phyloP scores from a whole-genome alignment of 1,140 invertebrate genomes.

The Aphaenogaster ashmeadi region DNA sequence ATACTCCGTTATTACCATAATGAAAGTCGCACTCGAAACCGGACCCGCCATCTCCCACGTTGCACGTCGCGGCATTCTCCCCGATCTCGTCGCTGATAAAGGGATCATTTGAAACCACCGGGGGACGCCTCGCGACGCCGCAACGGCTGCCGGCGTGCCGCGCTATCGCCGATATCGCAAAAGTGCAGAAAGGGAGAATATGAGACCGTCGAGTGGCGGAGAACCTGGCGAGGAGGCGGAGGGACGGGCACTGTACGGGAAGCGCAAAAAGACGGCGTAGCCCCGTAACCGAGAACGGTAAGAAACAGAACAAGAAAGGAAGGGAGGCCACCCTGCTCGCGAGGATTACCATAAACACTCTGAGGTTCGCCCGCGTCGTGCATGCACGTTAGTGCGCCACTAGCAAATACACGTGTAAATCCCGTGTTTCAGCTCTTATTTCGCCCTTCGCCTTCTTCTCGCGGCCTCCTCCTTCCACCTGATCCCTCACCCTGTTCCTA shows the following conservation, averaged over 20 bases:
- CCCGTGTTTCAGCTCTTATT: constrained; percentile 80
- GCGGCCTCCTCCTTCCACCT: constrained; percentile 56
- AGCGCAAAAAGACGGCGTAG: constrained; percentile 55
- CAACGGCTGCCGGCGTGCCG: not conserved
- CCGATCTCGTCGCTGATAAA: constrained; percentile 40
- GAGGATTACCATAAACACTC: constrained; percentile 83
- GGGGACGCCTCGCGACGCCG: constrained; percentile 21
- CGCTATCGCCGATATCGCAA: constrained; percentile 52
- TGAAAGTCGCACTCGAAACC: constrained; percentile 24
- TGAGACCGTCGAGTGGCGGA: constrained; percentile 5
- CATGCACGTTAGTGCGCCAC: constrained; percentile 74
- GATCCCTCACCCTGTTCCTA: constrained; percentile 36
- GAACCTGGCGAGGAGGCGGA: constrained; percentile 3
- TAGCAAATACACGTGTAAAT: constrained; percentile 84
- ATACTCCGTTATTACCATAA: not conserved
- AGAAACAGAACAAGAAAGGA: constrained; percentile 60
- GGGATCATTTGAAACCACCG: constrained; percentile 39
- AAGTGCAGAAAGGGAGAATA: constrained; percentile 44
- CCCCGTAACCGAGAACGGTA: constrained; percentile 69
- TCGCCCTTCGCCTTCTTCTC: constrained; percentile 41
- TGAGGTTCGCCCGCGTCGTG: constrained; percentile 69
- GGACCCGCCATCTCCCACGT: constrained; percentile 2
- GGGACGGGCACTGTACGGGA: not conserved
- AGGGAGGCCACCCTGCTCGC: constrained; percentile 78
- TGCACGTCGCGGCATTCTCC: constrained; percentile 19